Base-by-base conservation (phyloP, 2,797 vertebrate genomes). In the Semaprochilodus insignis region DNA sequence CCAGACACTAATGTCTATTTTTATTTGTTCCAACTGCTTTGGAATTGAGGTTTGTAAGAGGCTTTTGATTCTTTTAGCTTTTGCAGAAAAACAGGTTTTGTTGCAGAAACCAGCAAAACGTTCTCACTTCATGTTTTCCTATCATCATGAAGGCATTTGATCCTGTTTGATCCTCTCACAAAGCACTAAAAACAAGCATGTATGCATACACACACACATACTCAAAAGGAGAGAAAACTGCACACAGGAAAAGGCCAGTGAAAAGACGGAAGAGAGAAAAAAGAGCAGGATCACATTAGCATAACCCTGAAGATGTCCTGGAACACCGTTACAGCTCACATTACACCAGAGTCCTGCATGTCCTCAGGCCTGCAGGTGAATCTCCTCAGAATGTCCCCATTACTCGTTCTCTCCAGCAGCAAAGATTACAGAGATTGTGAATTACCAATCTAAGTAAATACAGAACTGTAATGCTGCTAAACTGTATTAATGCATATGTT, bases 231-330 rank as follows among this genome's bases (percentile, higher is more conserved):
- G 51, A 74, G 31, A n/a, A 62, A 62, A 48, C 19, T 44, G 31
- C 40, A 13, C 19, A 74, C 13, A 6, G 27, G 34, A 75, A 36
- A 74, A 31, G 19, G 27, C 70, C 57, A 40, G 57, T 5, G 59
- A 59, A 14, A 44, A 14, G 36, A 75, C n/a, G 14, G 34, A 76
- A 62, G 36, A 76, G 36, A 62, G 23, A 36, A 48, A 36, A 62
- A n/a, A 81, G 23, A 27, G 72, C 23, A 59, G 51, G 71, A 66
- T 8, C 55, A 71, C 72, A 83, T 77, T 71, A 71, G 25, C 65
- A 78, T 69, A 23, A 80, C 63, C 62, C 54, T 69, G 48, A 70
- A 80, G n/a, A 81, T 70, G 65, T 78, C 67, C 44, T 74, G 31
- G 66, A 81, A 81, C 55, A 51, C 36, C 70, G 74, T 57, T 40